A percentile compares a stretch with the other conserved stretches of the same genome.
These are phyloP conservation scores for Frankliniella intonsa DNA, from an alignment of 2,888 invertebrate species.

Conservation along the genomic window DNA sequence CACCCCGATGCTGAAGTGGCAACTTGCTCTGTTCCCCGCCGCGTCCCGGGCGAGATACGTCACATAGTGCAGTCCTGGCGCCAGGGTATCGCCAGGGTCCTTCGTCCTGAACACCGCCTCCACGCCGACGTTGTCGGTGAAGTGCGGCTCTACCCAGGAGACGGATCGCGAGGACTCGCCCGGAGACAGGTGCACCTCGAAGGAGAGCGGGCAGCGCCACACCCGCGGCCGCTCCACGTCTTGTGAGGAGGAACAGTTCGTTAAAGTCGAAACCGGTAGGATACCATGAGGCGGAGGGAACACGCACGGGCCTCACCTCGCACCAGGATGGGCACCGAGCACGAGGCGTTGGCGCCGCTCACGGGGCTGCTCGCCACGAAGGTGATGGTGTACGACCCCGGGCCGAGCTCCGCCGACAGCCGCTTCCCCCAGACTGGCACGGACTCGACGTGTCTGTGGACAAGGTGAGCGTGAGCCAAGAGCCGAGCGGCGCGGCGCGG, in stretches of 20 bases:
- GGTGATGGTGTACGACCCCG: slow-evolving; percentile 55
- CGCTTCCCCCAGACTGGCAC: slow-evolving; percentile 59
- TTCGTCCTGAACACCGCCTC: slow-evolving; percentile 57
- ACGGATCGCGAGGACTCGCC: slow-evolving; percentile 55
- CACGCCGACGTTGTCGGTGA: slow-evolving; percentile 55
- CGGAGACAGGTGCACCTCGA: slow-evolving; percentile 53
- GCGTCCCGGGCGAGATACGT: slow-evolving; percentile 61
- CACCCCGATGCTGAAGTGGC: slow-evolving; percentile 59
- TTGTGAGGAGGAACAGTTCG: slow-evolving; percentile 38
- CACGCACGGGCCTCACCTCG: slow-evolving; percentile 45
- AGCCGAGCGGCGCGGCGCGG: neutral
- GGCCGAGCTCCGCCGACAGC: slow-evolving; percentile 55
- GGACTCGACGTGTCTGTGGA: slow-evolving; percentile 53
- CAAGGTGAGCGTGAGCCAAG: neutral
- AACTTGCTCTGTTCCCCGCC: slow-evolving; percentile 58
- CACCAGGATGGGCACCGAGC: slow-evolving; percentile 57
- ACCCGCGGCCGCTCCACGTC: slow-evolving; percentile 56
- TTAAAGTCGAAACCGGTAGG: too few species aligned
- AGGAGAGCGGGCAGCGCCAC: slow-evolving; percentile 57
- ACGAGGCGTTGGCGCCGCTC: slow-evolving; percentile 53
- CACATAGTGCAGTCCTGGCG: slow-evolving; percentile 57
- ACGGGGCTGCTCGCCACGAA: slow-evolving; percentile 57
- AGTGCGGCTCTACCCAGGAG: slow-evolving; percentile 62
- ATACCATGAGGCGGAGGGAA: too few species aligned
- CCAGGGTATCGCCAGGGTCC: slow-evolving; percentile 59